These are phyloP conservation scores for Callinectes sapidus DNA, from an alignment of 2,888 invertebrate genomes.

Conservation along the genomic window DNA sequence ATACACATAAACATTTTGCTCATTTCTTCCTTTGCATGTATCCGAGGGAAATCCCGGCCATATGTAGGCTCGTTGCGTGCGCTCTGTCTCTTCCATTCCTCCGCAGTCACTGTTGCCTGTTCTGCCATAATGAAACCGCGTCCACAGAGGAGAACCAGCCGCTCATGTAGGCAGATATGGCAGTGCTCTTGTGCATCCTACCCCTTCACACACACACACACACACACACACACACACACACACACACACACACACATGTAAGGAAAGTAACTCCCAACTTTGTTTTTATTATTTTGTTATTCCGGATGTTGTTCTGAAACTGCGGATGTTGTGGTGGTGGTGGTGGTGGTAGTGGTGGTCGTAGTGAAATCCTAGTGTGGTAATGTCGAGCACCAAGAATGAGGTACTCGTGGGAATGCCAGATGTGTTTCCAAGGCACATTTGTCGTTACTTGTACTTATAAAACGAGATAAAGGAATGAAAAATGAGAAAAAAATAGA, in stretches of 20 bases:
- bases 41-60: conserved; percentile 5
- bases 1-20: background rate
- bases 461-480: background rate
- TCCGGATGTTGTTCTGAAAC: background rate
- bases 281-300: background rate
- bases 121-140: conserved; percentile 23
- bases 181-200: background rate
- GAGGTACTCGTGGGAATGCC: background rate
- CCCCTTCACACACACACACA: background rate
- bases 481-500: background rate
- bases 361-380: background rate
- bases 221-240: background rate
- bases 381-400: background rate
- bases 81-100: background rate
- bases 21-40: conserved; percentile 14
- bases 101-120: conserved; percentile 2
- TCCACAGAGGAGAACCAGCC: background rate
- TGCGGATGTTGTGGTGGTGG: background rate
- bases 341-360: conserved; percentile 11
- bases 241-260: conserved; percentile 27
- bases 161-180: background rate
- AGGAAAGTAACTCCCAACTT: background rate
- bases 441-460: background rate
- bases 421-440: background rate
- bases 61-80: conserved; percentile 31